Base-by-base conservation (phyloP, 2,113 vertebrate genomes). In the Nematolebias whitei region DNA sequence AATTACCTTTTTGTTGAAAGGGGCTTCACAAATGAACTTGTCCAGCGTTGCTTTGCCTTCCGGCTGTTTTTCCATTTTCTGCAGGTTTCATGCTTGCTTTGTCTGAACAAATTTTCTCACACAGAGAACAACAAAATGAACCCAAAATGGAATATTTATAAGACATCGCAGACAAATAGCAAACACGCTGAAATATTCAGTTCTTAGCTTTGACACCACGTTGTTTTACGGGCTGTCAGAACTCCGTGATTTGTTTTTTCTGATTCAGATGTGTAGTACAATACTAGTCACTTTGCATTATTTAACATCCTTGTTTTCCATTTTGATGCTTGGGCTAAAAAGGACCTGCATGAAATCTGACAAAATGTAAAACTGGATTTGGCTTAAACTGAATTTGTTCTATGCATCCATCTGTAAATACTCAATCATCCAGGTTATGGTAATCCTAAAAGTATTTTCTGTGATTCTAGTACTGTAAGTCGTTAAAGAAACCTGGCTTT, bases 131-230 rank as follows among this genome's bases (percentile, higher is more conserved):
- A 35, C 12, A n/a, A 44, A 23, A 41, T 47, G 19, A 50, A 49
- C 53, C 32, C 39, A 51, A 56, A 65, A 54, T 70, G n/a, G n/a
- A 49, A 65, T 22, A 55, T 64, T 56, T 41, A 66, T 61, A 35
- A 52, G 51, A 53, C n/a, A 32, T 58, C 56, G 19, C 22, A 49
- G 41, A 58, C 40, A 71, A 70, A 54, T 53, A 35, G 29, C 24
- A 15, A 35, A 43, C 35, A 52, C 40, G 15, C 38, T 51, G 44
- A 57, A 57, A 78, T 40, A 54, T 52, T 50, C 14, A 35, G 19
- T 22, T 41, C 2, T 26, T 40, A n/a, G 41, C 41, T 41, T 62
- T 52, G 61, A 57, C 22, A 45, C 29, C 7, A 15, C 1, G 13
- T 47, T 38, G 12, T 53, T 66, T 59, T 45, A 0, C 12, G n/a